Evolutionary conservation across 2,888 invertebrate species (phyloP).

Genomic region (Alentia gelatinosa): DNA sequence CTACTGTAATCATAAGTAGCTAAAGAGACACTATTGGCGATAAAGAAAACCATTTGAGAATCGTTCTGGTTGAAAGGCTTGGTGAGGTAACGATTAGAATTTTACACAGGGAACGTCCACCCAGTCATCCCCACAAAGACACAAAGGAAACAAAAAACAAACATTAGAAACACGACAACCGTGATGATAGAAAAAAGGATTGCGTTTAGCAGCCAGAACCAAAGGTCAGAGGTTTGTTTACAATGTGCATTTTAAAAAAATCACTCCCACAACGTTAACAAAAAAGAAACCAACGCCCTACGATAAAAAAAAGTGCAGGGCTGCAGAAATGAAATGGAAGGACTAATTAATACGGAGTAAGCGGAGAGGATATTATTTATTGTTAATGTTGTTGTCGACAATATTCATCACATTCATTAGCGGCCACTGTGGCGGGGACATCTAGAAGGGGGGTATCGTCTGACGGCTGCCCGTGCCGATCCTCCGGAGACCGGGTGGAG

Average conservation of each 20-base stretch:
- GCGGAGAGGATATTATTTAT: neutral
- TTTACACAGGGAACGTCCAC: too few species aligned
- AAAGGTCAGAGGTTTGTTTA: slow-evolving; percentile 15
- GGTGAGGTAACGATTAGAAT: too few species aligned
- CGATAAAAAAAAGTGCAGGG: neutral
- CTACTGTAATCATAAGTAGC: too few species aligned
- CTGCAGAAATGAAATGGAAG: neutral
- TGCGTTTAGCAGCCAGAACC: neutral
- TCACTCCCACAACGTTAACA: neutral
- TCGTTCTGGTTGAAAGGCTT: too few species aligned
- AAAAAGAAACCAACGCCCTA: neutral
- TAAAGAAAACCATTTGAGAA: too few species aligned
- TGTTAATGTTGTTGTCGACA: slow-evolving; percentile 17
- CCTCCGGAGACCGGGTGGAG: neutral
- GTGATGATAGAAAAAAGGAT: neutral
- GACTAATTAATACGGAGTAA: neutral
- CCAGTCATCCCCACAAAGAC: too few species aligned
- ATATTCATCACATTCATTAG: slow-evolving; percentile 15
- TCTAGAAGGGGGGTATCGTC: neutral
- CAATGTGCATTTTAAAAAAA: neutral
- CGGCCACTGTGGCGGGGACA: neutral
- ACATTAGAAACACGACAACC: neutral
- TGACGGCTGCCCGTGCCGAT: neutral
- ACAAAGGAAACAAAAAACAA: neutral
- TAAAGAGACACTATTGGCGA: too few species aligned